Base-by-base conservation (phyloP, 2,113 vertebrate species). In the Numenius arquata region DNA sequence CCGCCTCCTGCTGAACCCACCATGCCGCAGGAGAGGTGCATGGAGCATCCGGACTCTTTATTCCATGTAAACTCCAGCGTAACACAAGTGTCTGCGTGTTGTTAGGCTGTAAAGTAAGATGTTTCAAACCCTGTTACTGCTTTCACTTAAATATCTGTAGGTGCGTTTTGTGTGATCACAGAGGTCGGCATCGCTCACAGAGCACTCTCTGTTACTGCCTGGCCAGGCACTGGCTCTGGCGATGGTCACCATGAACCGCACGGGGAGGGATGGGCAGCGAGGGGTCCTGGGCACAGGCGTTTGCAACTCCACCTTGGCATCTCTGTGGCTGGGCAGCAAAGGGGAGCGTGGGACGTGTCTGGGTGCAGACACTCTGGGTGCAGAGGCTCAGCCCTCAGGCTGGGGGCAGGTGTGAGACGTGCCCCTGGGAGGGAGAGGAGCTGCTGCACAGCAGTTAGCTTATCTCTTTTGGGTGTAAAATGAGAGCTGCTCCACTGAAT, bases 161-260 rank as follows among this genome's bases (percentile, higher is more conserved):
- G 41, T 20, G 47, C 43, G 8, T 48, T 67, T 25, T 43, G n/a
- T 40, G n/a, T 1, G 7, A 43, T 53, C 19, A 3, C 22, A 41
- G 56, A 48, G 38, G 5, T 36, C 0, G 0, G 48, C 29, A 27
- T 22, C 0, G 0, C 63, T 68, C 6, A 0, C 8, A 48, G 38
- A 58, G 47, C 11, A 8, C 50, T 66, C 26, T 47, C 25, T 0
- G 0, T 38, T 77, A 7, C 32, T 1, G 2, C 45, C 66, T 2
- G 0, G 3, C 43, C 2, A 13, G 52, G 8, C 0, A 5, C 62
- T 40, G 72, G 45, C 8, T 23, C 36, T 65, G 80, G 71, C 66
- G 66, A 43, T 1, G 2, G 70, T 38, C 65, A 73, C 58, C 73
- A 22, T 4, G 52, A 47, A 5, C 50, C 2, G 2, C 2, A 0